Evolutionary conservation across 1,140 invertebrate species (phyloP), one percentile per base, ranked within the genome.

Genomic region (Hydropsyche tenuis): DNA sequence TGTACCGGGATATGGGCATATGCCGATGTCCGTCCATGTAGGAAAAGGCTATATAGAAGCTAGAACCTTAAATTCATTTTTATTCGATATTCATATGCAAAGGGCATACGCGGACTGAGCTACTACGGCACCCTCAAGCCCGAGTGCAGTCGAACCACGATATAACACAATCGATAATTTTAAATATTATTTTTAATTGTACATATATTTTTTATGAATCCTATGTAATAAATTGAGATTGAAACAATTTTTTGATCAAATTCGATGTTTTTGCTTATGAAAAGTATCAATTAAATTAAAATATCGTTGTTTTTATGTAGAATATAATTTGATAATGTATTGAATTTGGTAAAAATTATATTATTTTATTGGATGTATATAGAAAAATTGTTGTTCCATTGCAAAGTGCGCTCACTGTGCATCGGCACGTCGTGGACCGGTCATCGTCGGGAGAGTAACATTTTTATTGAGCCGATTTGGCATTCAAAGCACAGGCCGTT

Each of bases 61-160:
- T 37, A 37, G 30, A 37, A 37, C 18, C 69, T 77, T 77, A 75
- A 77, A 77, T 73, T 77, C 76, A 77, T 75, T 77, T 77, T 77
- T 77, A 75, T 75, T 75, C 72, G 72, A 77, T 77, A 77, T 77
- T 77, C 73, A 72, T 77, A 77, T 75, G 76, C 76, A 77, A 77
- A 77, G 71, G 56, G 76, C 76, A 74, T 73, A 74, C 48, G 64
- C 27, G 53, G 64, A 3, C 23, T 70, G 73, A 74, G 66, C 66
- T 69, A 70, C 3, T 37, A 9, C 27, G 71, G 62, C 53, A 42
- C 51, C 30, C 30, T 37, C 30, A 20, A 16, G n/a, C n/a, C 23
- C 20, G 42, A 16, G 60, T 63, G 30, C 70, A 72, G 70, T 72
- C 43, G 1, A 30, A 56, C 14, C 30, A 46, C 46, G 46, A 51